Base-by-base conservation (phyloP, 2,888 invertebrate genomes). In the Smittia aterrima region DNA sequence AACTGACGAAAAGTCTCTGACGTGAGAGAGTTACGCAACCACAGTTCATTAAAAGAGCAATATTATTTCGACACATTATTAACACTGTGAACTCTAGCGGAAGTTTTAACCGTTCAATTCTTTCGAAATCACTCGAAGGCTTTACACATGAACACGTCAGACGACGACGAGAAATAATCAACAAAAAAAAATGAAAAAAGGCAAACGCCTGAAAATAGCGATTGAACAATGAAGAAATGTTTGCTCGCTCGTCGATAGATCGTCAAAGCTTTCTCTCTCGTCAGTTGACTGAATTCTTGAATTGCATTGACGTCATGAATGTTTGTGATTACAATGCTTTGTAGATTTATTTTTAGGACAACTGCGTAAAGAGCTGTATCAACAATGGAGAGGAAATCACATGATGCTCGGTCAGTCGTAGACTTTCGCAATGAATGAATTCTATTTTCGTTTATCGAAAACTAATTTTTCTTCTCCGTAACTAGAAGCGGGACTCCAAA, bases 251-350 rank as follows among this genome's bases (percentile, higher is more conserved):
- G 47, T 47, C 47, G 11, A 47, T n/a, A n/a, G 47, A 13, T 4
- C 47, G 16, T 47, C 47, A 11, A 47, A 16, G 47, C 3, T 47
- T 47, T 47, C 16, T 13, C 47, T 47, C n/a, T 47, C n/a, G n/a
- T n/a, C n/a, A n/a, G n/a, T n/a, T n/a, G n/a, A n/a, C n/a, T n/a
- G n/a, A n/a, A 38, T 2, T 7, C 58, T 4, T 22, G 18, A 18
- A 18, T 6, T 58, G 18, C 58, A 58, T 58, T 58, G 58, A 58
- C 58, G 58, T 58, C 58, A 58, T 22, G 22, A 22, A 58, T 58
- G 58, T 58, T 58, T 58, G 58, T 58, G 58, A 58, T 58, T 58
- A 58, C 58, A 22, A 58, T 58, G 22, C 58, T 58, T 6, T 13
- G 58, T 3, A 58, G 47, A 6, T 22, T 58, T 58, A 58, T 22